Conservation (phyloP, 2,888 invertebrate species). For the Scrobipalpa atriplicella region DNA sequence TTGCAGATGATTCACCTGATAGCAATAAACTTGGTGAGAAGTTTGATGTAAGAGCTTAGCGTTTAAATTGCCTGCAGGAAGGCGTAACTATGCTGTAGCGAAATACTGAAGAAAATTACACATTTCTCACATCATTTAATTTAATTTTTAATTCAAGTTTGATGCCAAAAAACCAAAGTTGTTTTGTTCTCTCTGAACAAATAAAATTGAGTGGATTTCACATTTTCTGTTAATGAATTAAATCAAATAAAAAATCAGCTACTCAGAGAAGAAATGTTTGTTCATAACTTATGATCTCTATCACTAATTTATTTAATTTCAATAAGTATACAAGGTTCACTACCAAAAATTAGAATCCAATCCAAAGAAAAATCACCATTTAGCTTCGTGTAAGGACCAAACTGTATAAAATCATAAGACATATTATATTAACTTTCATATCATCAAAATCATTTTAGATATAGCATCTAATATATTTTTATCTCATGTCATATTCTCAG, state of each 20-base stretch:
- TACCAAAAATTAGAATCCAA: slow-evolving; percentile 25
- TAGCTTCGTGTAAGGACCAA: slow-evolving; percentile 71
- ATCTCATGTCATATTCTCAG: slow-evolving; percentile 26
- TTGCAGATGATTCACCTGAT: slow-evolving; percentile 76
- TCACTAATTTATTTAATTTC: no score
- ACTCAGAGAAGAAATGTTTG: no score
- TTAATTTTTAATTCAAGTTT: no score
- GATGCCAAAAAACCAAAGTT: no score
- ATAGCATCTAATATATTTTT: slow-evolving; percentile 38
- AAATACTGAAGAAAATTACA: not conserved
- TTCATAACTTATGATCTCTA: no score
- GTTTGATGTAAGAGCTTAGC: slow-evolving; percentile 64
- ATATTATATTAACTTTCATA: slow-evolving; percentile 58
- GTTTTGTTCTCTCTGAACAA: no score
- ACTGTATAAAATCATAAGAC: slow-evolving; percentile 58
- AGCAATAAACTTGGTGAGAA: slow-evolving; percentile 71
- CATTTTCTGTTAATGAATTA: no score
- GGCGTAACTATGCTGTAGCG: not conserved
- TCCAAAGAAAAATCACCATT: slow-evolving; percentile 33
- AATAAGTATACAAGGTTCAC: not conserved
- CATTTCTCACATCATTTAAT: no score
- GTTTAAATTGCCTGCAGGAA: not conserved
- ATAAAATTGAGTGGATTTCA: no score
- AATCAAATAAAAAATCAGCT: no score
- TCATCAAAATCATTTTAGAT: slow-evolving; percentile 53